phyloP scores from a whole-genome alignment of 2,113 vertebrate species.

The Channa maculata region DNA sequence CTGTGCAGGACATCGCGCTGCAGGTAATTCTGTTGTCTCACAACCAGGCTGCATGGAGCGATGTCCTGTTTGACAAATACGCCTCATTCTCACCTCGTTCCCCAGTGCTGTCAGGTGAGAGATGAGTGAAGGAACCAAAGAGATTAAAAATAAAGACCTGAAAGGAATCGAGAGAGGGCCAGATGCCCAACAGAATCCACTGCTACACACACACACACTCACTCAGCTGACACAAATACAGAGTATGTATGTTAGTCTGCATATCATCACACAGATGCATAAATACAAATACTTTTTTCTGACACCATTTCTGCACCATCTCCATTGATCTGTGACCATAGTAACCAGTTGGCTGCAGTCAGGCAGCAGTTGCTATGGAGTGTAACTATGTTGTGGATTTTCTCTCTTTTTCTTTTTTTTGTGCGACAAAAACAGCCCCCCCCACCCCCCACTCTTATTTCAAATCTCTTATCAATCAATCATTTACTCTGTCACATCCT shows the following conservation, averaged over 20 bases:
- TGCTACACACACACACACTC: neutral
- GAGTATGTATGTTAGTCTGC: neutral
- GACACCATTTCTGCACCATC: conserved; percentile 16
- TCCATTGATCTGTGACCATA: conserved; percentile 73
- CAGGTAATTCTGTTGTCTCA: neutral
- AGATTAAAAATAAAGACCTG: neutral
- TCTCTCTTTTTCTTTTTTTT: conserved; percentile 1
- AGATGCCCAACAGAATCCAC: conserved; percentile 2
- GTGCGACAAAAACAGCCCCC: neutral
- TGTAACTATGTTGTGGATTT: conserved; percentile 39
- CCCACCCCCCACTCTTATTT: neutral
- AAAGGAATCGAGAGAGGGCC: neutral
- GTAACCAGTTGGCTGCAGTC: conserved; percentile 62
- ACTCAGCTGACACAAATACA: conserved; percentile 5
- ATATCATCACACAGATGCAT: conserved; percentile 10
- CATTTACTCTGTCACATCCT: conserved; percentile 6
- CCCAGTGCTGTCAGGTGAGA: neutral
- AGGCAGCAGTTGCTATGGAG: conserved; percentile 65
- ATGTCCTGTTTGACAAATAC: neutral
- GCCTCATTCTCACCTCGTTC: conserved; percentile 32
- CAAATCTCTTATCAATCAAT: neutral
- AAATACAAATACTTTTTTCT: neutral
- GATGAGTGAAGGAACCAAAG: neutral
- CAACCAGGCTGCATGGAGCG: neutral
- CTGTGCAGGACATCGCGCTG: neutral